Evolutionary conservation across 2,797 vertebrate species (phyloP).

Genomic region (Clarias platycephalus): DNA sequence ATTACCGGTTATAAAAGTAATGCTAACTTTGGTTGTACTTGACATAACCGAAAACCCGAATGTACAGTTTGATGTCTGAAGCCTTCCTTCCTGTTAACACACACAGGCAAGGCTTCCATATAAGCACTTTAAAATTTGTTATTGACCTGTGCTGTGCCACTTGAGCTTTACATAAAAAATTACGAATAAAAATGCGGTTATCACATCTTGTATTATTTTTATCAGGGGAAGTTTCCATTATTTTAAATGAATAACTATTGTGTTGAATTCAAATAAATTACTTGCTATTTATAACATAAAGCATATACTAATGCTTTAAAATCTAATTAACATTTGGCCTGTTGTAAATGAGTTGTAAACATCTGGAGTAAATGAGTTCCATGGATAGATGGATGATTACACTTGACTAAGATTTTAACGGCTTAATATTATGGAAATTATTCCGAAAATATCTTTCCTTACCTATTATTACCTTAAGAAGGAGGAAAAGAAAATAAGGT

Average conservation of each 20-base stretch:
- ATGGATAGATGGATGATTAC: background rate
- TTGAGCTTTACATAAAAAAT: too few species aligned
- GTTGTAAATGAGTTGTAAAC: too few species aligned
- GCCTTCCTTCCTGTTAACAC: too few species aligned
- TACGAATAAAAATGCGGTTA: too few species aligned
- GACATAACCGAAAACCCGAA: too few species aligned
- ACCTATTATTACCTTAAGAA: background rate
- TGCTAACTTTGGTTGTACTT: too few species aligned
- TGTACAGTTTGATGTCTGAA: too few species aligned
- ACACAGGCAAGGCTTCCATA: too few species aligned
- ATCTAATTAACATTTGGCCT: background rate
- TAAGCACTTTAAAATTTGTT: too few species aligned
- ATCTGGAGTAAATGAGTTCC: background rate
- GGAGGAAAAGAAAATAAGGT: background rate
- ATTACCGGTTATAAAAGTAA: too few species aligned
- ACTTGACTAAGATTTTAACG: background rate
- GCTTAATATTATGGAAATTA: background rate
- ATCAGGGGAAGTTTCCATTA: background rate
- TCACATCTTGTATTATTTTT: background rate
- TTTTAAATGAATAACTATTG: background rate
- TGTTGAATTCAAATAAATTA: background rate
- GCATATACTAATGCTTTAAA: background rate
- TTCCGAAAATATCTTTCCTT: background rate
- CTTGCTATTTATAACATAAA: background rate
- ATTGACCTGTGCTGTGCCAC: too few species aligned